Percentiles rank a stretch among this genome's conserved stretches.
These are phyloP conservation scores for Aphelenchoides avenae DNA, from an alignment of 1,140 invertebrate species.

Conservation along the genomic window DNA sequence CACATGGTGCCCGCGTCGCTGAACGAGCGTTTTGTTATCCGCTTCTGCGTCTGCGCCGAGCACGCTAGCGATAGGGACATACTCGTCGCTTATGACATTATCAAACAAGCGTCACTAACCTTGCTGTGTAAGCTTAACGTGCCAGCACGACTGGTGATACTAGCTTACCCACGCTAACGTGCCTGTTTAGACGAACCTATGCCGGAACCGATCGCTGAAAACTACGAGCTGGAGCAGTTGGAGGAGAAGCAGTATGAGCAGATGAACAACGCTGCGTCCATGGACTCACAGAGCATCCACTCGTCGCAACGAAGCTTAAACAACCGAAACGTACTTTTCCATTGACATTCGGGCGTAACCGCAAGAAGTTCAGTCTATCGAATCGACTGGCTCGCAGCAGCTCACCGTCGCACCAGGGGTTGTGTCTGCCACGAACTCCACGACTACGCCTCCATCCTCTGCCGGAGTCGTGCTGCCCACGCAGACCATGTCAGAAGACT, in stretches of 20 bases:
- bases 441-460: slow-evolving; percentile 8
- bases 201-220: slow-evolving; percentile 54
- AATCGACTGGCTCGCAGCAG: no score
- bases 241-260: slow-evolving; percentile 54
- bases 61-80: slow-evolving; percentile 66
- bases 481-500: background rate
- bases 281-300: background rate
- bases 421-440: slow-evolving; percentile 8
- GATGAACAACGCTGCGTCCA: slow-evolving; percentile 32
- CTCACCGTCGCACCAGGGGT: no score
- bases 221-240: slow-evolving; percentile 47
- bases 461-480: slow-evolving; percentile 5
- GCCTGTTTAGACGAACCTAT: slow-evolving; percentile 45
- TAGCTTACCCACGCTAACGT: background rate
- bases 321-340: no score
- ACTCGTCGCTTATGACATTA: slow-evolving; percentile 54
- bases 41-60: slow-evolving; percentile 89
- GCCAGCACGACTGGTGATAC: background rate
- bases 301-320: no score
- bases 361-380: no score
- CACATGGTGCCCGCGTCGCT: slow-evolving; percentile 56
- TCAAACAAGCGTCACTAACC: slow-evolving; percentile 44
- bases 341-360: no score
- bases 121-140: slow-evolving; percentile 25
- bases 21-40: slow-evolving; percentile 66